These are phyloP conservation scores for Torymus aiolomorphi DNA, from an alignment of 2,888 invertebrate species.

Conservation along the genomic window DNA sequence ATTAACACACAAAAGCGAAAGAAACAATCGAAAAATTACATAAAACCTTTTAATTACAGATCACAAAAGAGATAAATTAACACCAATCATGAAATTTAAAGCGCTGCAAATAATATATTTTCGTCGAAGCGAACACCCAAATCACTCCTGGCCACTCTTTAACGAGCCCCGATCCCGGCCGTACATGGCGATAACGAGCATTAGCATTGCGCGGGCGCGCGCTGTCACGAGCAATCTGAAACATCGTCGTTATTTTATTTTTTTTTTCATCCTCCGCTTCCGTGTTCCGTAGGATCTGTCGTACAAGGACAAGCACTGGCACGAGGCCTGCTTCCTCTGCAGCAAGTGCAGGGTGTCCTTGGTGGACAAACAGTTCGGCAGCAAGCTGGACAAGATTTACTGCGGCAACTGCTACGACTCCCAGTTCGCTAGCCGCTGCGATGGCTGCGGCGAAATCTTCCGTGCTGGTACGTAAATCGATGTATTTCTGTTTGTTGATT, in stretches of 20 bases:
- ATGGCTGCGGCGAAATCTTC: slow-evolving; percentile 99
- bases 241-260: not conserved
- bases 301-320: slow-evolving; percentile 99
- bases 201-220: not conserved
- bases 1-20: too few species aligned
- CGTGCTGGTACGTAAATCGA: slow-evolving; percentile 90
- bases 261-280: not conserved
- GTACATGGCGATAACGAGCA: not conserved
- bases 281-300: slow-evolving; percentile 91
- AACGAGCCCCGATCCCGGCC: too few species aligned
- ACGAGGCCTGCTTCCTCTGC: slow-evolving; percentile 99
- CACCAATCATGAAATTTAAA: too few species aligned
- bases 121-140: too few species aligned
- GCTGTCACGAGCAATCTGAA: not conserved
- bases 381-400: slow-evolving; percentile 99
- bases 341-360: slow-evolving; percentile 97
- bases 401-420: slow-evolving; percentile 99
- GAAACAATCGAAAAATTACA: too few species aligned
- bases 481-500: too few species aligned
- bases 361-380: slow-evolving; percentile 99
- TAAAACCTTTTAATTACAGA: too few species aligned
- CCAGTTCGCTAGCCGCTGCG: slow-evolving; percentile 99
- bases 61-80: too few species aligned
- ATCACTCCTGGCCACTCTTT: too few species aligned
- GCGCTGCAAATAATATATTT: too few species aligned